Conservation (phyloP, 2,888 invertebrate genomes). For the Parelbella ahira region DNA sequence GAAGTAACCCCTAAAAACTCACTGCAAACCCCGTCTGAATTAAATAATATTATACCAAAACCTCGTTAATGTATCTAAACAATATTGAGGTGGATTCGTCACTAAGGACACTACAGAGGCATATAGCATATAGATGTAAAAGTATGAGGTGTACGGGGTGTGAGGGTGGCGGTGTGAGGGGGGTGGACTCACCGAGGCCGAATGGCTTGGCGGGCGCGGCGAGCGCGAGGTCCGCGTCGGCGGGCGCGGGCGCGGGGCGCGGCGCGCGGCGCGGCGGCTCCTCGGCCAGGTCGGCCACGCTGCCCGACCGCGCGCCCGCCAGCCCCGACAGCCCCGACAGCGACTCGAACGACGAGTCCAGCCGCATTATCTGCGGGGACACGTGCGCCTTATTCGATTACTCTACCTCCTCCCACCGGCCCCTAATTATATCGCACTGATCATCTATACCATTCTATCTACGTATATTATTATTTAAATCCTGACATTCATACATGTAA, state of each 20-base stretch:
- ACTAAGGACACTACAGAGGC: slow-evolving; percentile 13
- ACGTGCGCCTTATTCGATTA: neutral
- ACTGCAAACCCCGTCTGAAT: too few relatives aligned
- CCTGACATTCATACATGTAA: too few relatives aligned
- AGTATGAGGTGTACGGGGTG: too few relatives aligned
- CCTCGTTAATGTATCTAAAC: too few relatives aligned
- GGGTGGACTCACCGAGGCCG: slow-evolving; percentile 90
- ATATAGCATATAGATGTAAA: too few relatives aligned
- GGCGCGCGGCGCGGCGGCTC: slow-evolving; percentile 73
- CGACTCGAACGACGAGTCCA: slow-evolving; percentile 90
- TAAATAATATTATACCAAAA: too few relatives aligned
- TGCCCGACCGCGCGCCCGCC: slow-evolving; percentile 87
- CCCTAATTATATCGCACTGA: too few relatives aligned
- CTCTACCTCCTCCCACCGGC: neutral
- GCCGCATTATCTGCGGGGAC: slow-evolving; percentile 85
- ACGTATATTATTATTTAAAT: too few relatives aligned
- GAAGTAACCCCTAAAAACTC: slow-evolving; percentile 13
- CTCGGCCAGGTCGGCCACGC: slow-evolving; percentile 90
- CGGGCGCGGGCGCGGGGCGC: slow-evolving; percentile 69
- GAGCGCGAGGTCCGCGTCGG: slow-evolving; percentile 78
- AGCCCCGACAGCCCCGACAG: slow-evolving; percentile 84
- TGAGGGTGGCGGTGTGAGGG: too few relatives aligned
- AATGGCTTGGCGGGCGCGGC: slow-evolving; percentile 87
- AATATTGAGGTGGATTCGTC: too few relatives aligned
- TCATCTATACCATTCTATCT: too few relatives aligned